A percentile compares a stretch with the other conserved stretches of the same genome.
phyloP scores from a whole-genome alignment of 2,113 vertebrate genomes.

The Morone chrysops region DNA sequence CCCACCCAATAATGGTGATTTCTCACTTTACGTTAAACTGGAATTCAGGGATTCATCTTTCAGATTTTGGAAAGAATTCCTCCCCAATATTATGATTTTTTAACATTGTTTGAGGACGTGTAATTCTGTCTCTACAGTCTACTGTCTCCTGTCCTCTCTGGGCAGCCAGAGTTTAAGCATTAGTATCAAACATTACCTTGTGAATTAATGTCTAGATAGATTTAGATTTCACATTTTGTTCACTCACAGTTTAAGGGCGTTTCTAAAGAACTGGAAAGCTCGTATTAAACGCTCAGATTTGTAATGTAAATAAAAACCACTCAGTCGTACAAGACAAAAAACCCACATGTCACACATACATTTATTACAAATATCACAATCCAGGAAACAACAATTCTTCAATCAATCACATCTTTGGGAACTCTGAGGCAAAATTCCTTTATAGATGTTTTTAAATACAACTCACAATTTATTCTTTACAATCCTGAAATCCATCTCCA shows the following conservation, averaged over 20 bases:
- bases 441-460: slow-evolving; percentile 79
- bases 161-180: no score
- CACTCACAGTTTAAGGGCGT: background rate
- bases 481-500: slow-evolving; percentile 53
- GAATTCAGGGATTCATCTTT: no score
- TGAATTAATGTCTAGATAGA: background rate
- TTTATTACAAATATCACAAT: slow-evolving; percentile 88
- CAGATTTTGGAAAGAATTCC: no score
- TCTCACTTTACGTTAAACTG: no score
- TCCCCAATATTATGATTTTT: no score
- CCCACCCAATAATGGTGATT: no score
- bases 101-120: no score
- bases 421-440: slow-evolving; percentile 75
- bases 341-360: slow-evolving; percentile 84
- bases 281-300: background rate
- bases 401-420: slow-evolving; percentile 91
- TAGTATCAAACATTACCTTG: background rate
- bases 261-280: background rate
- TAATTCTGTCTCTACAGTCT: no score
- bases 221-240: background rate
- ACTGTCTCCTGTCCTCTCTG: no score
- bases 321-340: slow-evolving; percentile 12
- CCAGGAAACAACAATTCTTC: slow-evolving; percentile 79
- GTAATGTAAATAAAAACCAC: slow-evolving; percentile 29
- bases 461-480: slow-evolving; percentile 52